phyloP scores from a whole-genome alignment of 2,797 vertebrate genomes.

The Adelosebastes latens region DNA sequence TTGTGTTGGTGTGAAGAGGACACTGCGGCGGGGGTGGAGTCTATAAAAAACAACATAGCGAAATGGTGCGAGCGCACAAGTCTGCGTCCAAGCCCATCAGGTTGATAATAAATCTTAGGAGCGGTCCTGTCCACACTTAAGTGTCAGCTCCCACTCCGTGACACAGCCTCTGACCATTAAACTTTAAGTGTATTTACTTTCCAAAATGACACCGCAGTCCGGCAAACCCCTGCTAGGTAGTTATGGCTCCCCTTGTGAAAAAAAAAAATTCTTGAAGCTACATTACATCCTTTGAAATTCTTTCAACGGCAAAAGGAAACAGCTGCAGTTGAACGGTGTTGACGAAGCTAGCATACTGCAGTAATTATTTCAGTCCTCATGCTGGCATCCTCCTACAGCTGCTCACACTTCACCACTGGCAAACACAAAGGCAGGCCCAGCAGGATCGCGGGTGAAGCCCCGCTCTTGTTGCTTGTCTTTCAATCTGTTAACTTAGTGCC shows the following conservation, averaged over 20 bases:
- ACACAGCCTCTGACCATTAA: constrained; percentile 53
- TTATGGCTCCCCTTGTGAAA: constrained; percentile 13
- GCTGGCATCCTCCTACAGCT: constrained; percentile 72
- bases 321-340: constrained; percentile 65
- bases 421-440: constrained; percentile 55
- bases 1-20: constrained; percentile 55
- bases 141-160: constrained; percentile 43
- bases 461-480: constrained; percentile 45
- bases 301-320: constrained; percentile 68
- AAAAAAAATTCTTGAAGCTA: constrained; percentile 11
- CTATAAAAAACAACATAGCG: constrained; percentile 30
- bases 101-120: constrained; percentile 63
- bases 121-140: constrained; percentile 51
- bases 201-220: constrained; percentile 48
- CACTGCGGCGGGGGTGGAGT: constrained; percentile 44
- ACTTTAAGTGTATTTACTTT: constrained; percentile 69
- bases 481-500: constrained; percentile 56
- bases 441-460: constrained; percentile 29
- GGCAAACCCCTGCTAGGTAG: constrained; percentile 24
- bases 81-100: constrained; percentile 31
- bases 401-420: constrained; percentile 70
- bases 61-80: constrained; percentile 44
- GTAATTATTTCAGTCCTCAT: constrained; percentile 72
- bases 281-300: constrained; percentile 53
- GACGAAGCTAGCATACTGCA: constrained; percentile 61